Percentiles rank a stretch among this genome's conserved stretches.
Conservation (phyloP, 37 sponge, comb jelly and placozoan species). For the Amphimedon queenslandica region DNA sequence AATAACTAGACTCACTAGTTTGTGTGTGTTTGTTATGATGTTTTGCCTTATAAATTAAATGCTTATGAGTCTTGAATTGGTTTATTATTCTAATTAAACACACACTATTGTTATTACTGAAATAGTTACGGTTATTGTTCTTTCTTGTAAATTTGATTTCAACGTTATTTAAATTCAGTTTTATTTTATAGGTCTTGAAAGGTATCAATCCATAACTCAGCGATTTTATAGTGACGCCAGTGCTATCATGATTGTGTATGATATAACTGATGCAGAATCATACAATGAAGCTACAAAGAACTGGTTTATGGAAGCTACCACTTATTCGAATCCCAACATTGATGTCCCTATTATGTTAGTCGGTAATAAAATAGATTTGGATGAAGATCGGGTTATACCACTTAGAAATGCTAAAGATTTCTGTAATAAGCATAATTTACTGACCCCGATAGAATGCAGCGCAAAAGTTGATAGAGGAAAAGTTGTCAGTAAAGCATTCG, state of each 20-base stretch:
- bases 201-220: conserved; percentile 62
- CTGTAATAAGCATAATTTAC: conserved; percentile 26
- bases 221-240: conserved; percentile 41
- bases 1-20: too few species aligned
- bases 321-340: conserved; percentile 42
- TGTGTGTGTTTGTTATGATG: too few species aligned
- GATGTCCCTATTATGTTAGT: conserved; percentile 48
- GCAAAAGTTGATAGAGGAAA: conserved; percentile 50
- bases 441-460: conserved; percentile 41
- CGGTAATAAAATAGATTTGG: conserved; percentile 49
- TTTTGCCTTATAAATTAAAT: too few species aligned
- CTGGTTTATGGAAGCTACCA: conserved; percentile 39
- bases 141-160: too few species aligned
- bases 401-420: neutral
- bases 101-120: too few species aligned
- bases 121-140: too few species aligned
- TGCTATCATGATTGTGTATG: conserved; percentile 52
- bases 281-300: conserved; percentile 24
- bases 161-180: too few species aligned
- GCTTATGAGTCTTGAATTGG: too few species aligned
- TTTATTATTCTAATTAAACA: too few species aligned
- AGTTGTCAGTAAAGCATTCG: conserved; percentile 29
- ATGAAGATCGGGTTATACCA: neutral
- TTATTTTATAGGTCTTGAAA: conserved; percentile 45
- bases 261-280: conserved; percentile 3